Evolutionary conservation across 2,797 vertebrate genomes (phyloP).

Genomic region (Hoplostethus mediterraneus): DNA sequence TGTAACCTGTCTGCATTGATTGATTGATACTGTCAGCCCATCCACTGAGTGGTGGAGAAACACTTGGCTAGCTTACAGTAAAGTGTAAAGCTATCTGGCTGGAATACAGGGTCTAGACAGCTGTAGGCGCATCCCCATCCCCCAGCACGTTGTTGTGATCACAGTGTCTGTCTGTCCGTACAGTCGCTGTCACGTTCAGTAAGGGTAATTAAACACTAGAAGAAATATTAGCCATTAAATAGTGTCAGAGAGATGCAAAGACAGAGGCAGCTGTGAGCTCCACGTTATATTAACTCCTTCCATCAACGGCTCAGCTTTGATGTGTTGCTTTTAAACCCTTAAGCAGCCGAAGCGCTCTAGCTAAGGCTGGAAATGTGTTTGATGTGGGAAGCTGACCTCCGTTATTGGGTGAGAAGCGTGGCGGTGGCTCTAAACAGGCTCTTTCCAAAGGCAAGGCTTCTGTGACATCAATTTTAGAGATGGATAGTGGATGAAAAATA

Average conservation of each 20-base stretch:
- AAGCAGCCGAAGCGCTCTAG: constrained; percentile 36
- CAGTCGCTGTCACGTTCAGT: constrained; percentile 39
- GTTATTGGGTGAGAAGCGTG: constrained; percentile 46
- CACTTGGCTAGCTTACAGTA: constrained; percentile 47
- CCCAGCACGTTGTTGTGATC: constrained; percentile 57
- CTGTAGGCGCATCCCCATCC: constrained; percentile 40
- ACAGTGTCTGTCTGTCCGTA: constrained; percentile 58
- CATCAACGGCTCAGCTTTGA: constrained; percentile 37
- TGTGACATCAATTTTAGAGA: constrained; percentile 67
- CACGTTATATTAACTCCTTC: constrained; percentile 51
- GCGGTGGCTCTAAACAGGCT: constrained; percentile 51
- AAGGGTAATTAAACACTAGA: constrained; percentile 61
- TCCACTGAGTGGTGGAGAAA: constrained; percentile 41
- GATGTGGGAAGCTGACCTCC: constrained; percentile 26
- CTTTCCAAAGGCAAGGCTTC: constrained; percentile 44
- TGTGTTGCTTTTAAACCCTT: constrained; percentile 40
- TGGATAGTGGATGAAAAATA: constrained; percentile 53
- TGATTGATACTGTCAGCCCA: constrained; percentile 56
- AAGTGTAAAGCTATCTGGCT: constrained; percentile 61
- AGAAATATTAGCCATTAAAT: constrained; percentile 36
- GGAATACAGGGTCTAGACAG: constrained; percentile 62
- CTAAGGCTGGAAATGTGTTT: constrained; percentile 40
- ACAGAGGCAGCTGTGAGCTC: constrained; percentile 19
- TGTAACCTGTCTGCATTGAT: constrained; percentile 42
- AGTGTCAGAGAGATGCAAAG: constrained; percentile 31